Evolutionary conservation across 2,113 vertebrate species (phyloP).

Genomic region (Aphyosemion australe): DNA sequence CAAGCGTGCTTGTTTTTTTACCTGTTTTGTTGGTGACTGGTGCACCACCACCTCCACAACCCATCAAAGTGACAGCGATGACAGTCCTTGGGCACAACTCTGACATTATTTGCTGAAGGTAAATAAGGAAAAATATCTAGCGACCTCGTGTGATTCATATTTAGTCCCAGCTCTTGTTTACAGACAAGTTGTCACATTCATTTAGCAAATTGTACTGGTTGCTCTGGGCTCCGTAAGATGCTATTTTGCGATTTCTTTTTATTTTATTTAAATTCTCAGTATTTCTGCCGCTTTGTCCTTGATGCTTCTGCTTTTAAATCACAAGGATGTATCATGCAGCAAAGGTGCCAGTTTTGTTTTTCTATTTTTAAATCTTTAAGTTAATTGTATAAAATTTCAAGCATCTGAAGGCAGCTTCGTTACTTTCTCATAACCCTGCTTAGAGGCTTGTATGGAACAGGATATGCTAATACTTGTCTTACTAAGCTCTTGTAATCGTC

Average conservation of each 20-base stretch:
- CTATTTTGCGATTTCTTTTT: too few relatives aligned
- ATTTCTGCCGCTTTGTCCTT: background rate
- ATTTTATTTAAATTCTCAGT: constrained; percentile 2
- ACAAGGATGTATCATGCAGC: constrained; percentile 21
- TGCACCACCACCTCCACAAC: constrained; percentile 56
- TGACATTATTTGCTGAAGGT: constrained; percentile 67
- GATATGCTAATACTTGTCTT: constrained; percentile 66
- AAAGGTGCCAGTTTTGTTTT: constrained; percentile 22
- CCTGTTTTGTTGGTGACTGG: constrained; percentile 57
- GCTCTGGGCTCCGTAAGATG: constrained; percentile 46
- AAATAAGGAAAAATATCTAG: constrained; percentile 63
- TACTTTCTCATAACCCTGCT: constrained; percentile 52
- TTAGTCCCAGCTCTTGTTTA: constrained; percentile 63
- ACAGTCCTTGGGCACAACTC: constrained; percentile 47
- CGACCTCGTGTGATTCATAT: constrained; percentile 59
- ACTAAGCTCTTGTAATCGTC: constrained; percentile 72
- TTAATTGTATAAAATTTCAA: constrained; percentile 44
- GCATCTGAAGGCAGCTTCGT: constrained; percentile 41
- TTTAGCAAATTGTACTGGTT: constrained; percentile 61
- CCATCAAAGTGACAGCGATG: constrained; percentile 67
- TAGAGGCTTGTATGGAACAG: constrained; percentile 58
- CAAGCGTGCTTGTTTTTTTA: constrained; percentile 52
- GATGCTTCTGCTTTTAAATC: constrained; percentile 29
- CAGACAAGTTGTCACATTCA: constrained; percentile 69
- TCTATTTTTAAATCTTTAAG: constrained; percentile 27